phyloP scores from a whole-genome alignment of 35 echinoderm and acorn worm species.

The Heliocidaris tuberculata region DNA sequence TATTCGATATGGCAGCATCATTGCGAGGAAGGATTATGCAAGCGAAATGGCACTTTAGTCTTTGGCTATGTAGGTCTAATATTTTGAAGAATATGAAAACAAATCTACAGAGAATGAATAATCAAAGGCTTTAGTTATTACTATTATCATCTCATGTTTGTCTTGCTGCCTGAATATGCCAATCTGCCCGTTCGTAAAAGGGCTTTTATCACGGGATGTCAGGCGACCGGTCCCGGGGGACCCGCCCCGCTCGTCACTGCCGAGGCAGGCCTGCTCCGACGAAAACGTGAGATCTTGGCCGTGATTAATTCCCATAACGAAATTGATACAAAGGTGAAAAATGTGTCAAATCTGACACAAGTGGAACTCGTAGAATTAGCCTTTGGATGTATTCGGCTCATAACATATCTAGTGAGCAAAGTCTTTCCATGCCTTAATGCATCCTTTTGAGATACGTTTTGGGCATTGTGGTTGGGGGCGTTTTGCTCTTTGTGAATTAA shows the following conservation, averaged over 20 bases:
- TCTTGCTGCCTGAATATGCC: too few relatives aligned
- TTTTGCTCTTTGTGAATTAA: too few relatives aligned
- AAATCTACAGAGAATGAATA: too few relatives aligned
- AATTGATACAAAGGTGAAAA: conserved; percentile 26
- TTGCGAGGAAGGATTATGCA: too few relatives aligned
- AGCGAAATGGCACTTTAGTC: too few relatives aligned
- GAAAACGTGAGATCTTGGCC: background rate
- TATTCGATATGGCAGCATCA: too few relatives aligned
- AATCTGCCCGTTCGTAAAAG: background rate
- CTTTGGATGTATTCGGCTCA: background rate
- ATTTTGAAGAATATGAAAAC: too few relatives aligned
- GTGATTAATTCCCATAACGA: conserved; percentile 15
- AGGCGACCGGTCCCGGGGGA: background rate
- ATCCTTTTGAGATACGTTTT: too few relatives aligned
- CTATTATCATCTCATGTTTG: too few relatives aligned
- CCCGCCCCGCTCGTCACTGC: background rate
- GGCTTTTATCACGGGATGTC: background rate
- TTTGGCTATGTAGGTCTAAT: too few relatives aligned
- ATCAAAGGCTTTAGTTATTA: too few relatives aligned
- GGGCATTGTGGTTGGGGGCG: too few relatives aligned
- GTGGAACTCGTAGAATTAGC: background rate
- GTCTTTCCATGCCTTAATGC: background rate
- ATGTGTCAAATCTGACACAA: conserved; percentile 38
- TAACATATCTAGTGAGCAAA: background rate
- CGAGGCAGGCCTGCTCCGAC: background rate